Percentiles rank a stretch among this genome's conserved stretches.
These are phyloP conservation scores for Decapterus maruadsi DNA, from an alignment of 2,797 vertebrate species.

Conservation along the genomic window DNA sequence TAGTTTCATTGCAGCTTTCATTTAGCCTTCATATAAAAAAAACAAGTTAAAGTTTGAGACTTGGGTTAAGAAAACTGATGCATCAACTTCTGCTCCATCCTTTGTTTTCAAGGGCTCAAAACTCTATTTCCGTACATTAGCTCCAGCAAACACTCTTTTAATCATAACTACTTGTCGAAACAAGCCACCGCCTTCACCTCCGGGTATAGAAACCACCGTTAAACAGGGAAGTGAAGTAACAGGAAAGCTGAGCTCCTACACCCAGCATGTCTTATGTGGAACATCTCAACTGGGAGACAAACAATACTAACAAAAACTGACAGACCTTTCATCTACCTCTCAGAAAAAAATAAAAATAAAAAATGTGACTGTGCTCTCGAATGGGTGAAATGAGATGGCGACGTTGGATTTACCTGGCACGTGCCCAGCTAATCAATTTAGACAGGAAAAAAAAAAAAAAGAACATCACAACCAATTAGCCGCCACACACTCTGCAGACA, in stretches of 20 bases:
- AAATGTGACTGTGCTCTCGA: conserved; percentile 19
- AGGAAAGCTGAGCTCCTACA: conserved; percentile 18
- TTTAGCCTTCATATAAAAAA: neutral
- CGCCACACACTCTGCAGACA: conserved; percentile 62
- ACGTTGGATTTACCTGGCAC: conserved; percentile 45
- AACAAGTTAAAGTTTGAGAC: neutral
- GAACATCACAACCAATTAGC: conserved; percentile 80
- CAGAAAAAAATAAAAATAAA: neutral
- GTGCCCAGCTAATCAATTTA: conserved; percentile 73
- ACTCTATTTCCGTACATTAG: conserved; percentile 19
- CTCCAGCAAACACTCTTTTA: conserved; percentile 26
- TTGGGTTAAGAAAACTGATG: conserved; percentile 9
- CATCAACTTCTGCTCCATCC: conserved; percentile 5
- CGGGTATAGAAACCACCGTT: conserved; percentile 14
- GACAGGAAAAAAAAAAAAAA: conserved; percentile 51
- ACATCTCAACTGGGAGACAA: conserved; percentile 18
- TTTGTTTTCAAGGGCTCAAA: conserved; percentile 5
- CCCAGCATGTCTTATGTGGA: conserved; percentile 28
- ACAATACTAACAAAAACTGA: conserved; percentile 28
- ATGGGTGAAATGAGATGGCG: conserved; percentile 19
- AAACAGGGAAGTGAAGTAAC: conserved; percentile 17
- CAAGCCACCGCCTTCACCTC: conserved; percentile 1
- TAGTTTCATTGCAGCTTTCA: neutral
- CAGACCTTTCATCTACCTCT: conserved; percentile 35
- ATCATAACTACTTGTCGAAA: conserved; percentile 34